Evolutionary conservation across 2,888 invertebrate species (phyloP), one percentile per base, ranked within the genome.

Genomic region (Polyploca ridens): DNA sequence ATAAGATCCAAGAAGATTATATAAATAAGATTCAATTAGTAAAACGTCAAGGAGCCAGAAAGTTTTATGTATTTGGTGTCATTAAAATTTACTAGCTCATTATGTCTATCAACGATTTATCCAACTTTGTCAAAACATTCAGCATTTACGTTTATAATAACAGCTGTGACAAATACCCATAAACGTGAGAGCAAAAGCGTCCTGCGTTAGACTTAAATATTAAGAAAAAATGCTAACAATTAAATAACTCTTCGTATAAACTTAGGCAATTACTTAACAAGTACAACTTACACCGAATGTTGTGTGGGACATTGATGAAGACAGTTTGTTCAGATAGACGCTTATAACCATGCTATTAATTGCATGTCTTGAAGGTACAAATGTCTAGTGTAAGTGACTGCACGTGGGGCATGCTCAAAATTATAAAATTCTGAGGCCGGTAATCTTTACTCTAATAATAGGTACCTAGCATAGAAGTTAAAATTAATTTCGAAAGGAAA

Each of bases 261-360:
- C 92, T 92, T 93, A 93, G 91, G 91, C 91, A 87, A 89, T 61
- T 90, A 90, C 88, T 91, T 92, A 92, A 89, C 85, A 87, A 85
- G 86, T 91, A 90, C 76, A 88, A 86, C 87, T 91, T 90, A 90
- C 81, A 89, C 83, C 83, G 76, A 87, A 81, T 77, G 78, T 78
- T 79, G 83, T 79, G 41, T 69, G 70, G 66, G 54, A 54, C 54
- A 54, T 54, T 19, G 54, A 69, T 66, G 63, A 69, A 77, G 68
- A 74, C 66, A 33, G 27, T 58, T 62, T 33, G 16, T 44, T 62
- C 27, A 68, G 69, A 67, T 63, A 62, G 71, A 74, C 71, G 68
- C 62, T 71, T 74, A 67, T 73, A 70, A 72, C 61, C 61, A 62
- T 65, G 71, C 66, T 65, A 72, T 74, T 27, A 78, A 72, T 74